Conservation (phyloP, 2,888 invertebrate species). For the Trisateles emortualis region DNA sequence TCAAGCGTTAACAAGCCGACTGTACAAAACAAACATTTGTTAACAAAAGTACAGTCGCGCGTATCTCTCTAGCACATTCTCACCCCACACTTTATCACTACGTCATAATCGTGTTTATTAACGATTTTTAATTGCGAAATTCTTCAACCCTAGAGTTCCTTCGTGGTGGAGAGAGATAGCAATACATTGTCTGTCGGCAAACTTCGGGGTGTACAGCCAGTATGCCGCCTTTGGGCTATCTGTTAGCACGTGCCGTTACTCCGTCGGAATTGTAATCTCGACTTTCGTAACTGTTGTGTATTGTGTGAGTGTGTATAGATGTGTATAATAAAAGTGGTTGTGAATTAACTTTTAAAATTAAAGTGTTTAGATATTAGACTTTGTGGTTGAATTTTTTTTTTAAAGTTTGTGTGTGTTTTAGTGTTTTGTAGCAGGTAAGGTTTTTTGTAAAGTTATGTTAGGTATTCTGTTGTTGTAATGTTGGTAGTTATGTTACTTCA, state of each 20-base stretch:
- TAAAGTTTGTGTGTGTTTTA: slow-evolving; percentile 36
- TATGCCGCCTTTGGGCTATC: slow-evolving; percentile 49
- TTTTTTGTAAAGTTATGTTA: slow-evolving; percentile 30
- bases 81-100: slow-evolving; percentile 35
- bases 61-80: slow-evolving; percentile 29
- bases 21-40: not conserved
- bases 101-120: slow-evolving; percentile 57
- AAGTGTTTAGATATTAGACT: slow-evolving; percentile 26
- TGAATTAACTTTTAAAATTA: slow-evolving; percentile 41
- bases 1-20: not conserved
- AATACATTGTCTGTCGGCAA: slow-evolving; percentile 41
- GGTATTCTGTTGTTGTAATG: not conserved
- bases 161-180: slow-evolving; percentile 44
- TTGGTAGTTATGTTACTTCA: not conserved
- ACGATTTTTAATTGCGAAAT: slow-evolving; percentile 65
- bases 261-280: slow-evolving; percentile 17
- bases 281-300: slow-evolving; percentile 48
- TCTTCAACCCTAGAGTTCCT: slow-evolving; percentile 51
- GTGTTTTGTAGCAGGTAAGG: slow-evolving; percentile 45
- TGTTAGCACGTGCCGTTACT: slow-evolving; percentile 43
- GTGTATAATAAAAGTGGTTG: slow-evolving; percentile 52
- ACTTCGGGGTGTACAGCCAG: slow-evolving; percentile 53
- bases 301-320: slow-evolving; percentile 46
- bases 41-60: not conserved
- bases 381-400: slow-evolving; percentile 11